Base-by-base conservation (phyloP, 2,113 vertebrate species). In the Oncorhynchus masou region DNA sequence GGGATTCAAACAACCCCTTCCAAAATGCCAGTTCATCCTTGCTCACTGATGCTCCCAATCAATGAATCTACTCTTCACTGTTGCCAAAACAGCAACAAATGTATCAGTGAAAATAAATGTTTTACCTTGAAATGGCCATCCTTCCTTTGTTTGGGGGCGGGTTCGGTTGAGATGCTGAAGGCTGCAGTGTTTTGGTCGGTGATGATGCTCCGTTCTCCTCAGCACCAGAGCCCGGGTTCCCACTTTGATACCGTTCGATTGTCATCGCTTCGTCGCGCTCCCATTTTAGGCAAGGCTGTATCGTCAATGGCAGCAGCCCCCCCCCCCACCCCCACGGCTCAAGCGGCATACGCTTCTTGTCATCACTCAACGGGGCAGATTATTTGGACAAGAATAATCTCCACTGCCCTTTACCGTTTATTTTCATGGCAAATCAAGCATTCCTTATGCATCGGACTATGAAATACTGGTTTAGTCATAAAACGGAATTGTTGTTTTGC, bases 291-390 rank as follows among this genome's bases (percentile, higher is more conserved):
- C 81, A 78, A 65, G 27, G 83, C 84, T 70, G 86, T 85, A 82
- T 25, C 73, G 88, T 90, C 87, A 82, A 88, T 88, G 90, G 89
- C 92, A 88, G 89, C 74, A 82, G 3, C 64, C 72, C 79, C 82
- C 78, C 27, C 27, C 3, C 5, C 31, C 31, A 59, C 79, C 82
- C 78, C 85, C 86, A 84, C 39, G 76, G 76, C 78, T 87, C 39
- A 81, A 80, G 83, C 85, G 82, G 87, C 89, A 90, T 84, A 82
- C 51, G 16, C 51, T 54, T 45, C 90, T 45, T 45, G 39, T 12
- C 39, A 45, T 45, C 90, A 71, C 86, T 88, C 87, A 81, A 85
- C 79, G 34, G 68, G 13, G 84, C 81, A 45, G 87, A 83, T 86
- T 87, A 86, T 91, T 88, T 85, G 83, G 83, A 78, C 87, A 45